Conservation (phyloP, 2,113 vertebrate species). For the Pterocles orientalis region DNA sequence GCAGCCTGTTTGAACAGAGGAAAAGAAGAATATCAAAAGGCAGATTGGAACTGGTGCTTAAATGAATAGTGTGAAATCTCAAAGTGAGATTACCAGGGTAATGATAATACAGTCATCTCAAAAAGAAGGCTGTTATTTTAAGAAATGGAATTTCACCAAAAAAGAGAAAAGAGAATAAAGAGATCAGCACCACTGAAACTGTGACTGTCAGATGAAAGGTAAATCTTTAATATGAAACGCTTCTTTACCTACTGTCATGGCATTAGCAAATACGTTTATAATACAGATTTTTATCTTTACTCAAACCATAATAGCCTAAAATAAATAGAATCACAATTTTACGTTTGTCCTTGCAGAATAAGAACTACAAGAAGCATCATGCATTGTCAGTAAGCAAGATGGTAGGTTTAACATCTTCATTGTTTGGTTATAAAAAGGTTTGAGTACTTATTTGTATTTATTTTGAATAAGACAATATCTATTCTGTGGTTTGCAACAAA, state of each 20-base stretch:
- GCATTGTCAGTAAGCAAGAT: not conserved
- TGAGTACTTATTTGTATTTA: not conserved
- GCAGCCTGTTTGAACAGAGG: conserved; percentile 61
- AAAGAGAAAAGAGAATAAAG: conserved; percentile 49
- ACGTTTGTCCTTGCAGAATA: not conserved
- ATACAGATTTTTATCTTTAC: conserved; percentile 29
- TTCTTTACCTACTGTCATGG: conserved; percentile 38
- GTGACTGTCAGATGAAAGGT: conserved; percentile 52
- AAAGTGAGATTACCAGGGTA: conserved; percentile 67
- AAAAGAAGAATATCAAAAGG: conserved; percentile 69
- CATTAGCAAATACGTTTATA: conserved; percentile 46
- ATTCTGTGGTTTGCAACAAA: not conserved
- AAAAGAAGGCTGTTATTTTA: conserved; percentile 63
- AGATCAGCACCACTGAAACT: conserved; percentile 43
- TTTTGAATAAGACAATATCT: not conserved
- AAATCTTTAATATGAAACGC: conserved; percentile 54
- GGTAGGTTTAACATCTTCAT: not conserved
- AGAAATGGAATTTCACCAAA: conserved; percentile 59
- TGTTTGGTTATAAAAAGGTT: not conserved
- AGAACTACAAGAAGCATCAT: not conserved
- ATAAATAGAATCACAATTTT: conserved; percentile 44
- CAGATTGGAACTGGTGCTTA: conserved; percentile 59
- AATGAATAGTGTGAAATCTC: conserved; percentile 69
- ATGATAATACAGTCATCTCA: conserved; percentile 50
- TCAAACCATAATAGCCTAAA: conserved; percentile 46